Conservation (phyloP, 53 echinoderm and acorn worm genomes). For the Hippasteria phrygiana region DNA sequence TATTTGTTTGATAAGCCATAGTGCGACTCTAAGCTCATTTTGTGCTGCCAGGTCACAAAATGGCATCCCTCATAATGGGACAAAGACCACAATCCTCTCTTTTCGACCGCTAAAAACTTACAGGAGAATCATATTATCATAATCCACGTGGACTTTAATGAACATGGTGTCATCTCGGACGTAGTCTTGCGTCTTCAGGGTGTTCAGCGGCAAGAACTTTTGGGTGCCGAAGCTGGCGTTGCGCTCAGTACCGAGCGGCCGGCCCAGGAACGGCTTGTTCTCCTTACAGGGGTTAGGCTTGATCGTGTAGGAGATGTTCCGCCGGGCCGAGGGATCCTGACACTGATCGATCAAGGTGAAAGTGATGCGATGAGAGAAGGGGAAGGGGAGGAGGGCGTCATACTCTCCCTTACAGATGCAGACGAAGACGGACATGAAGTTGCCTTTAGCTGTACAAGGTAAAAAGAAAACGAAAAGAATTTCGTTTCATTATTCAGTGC, state of each 20-base stretch:
- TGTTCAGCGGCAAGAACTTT: slow-evolving; percentile 94
- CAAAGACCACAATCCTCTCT: background rate
- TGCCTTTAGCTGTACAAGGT: slow-evolving; percentile 80
- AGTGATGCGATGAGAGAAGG: slow-evolving; percentile 94
- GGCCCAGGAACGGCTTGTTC: slow-evolving; percentile 95
- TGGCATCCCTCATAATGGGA: background rate
- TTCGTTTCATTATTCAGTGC: too few species aligned
- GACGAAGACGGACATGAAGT: slow-evolving; percentile 98
- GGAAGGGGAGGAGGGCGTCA: slow-evolving; percentile 96
- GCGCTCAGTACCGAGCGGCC: slow-evolving; percentile 91
- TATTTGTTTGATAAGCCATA: too few species aligned
- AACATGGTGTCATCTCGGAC: slow-evolving; percentile 98
- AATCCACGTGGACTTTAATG: slow-evolving; percentile 94
- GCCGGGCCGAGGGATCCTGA: slow-evolving; percentile 93
- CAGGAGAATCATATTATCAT: slow-evolving; percentile 94
- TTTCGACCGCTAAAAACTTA: slow-evolving; percentile 17
- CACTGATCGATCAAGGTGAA: slow-evolving; percentile 99
- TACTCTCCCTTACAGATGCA: slow-evolving; percentile 94
- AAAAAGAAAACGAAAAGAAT: slow-evolving; percentile 34
- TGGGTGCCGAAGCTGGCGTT: slow-evolving; percentile 99
- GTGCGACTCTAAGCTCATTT: too few species aligned
- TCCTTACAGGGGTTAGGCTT: slow-evolving; percentile 97
- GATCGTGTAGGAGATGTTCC: slow-evolving; percentile 97
- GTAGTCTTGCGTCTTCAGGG: slow-evolving; percentile 94
- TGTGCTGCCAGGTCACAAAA: too few species aligned